Base-by-base conservation (phyloP, 2,113 vertebrate species). In the Epinephelus fuscoguttatus region DNA sequence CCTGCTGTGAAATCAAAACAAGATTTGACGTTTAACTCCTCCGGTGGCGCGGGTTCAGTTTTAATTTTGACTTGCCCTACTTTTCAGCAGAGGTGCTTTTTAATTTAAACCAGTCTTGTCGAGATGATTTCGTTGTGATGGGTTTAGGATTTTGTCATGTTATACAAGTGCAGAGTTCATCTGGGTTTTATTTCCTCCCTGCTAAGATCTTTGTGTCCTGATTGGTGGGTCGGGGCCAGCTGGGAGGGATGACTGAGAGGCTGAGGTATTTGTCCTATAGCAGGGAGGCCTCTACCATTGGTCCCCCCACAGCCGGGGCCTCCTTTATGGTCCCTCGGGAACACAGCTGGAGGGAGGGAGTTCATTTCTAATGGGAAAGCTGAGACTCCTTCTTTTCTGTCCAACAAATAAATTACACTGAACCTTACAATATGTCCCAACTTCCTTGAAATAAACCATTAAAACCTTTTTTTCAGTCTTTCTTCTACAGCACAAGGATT, bases 131-230 rank as follows among this genome's bases (percentile, higher is more conserved):
- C 52, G 81, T 72, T 56, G 81, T 86, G 89, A 90, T 82, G 91
- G 79, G 74, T 88, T 92, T 83, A 78, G 84, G 84, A 77, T 91
- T 93, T 89, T 94, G 82, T 92, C 92, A 88, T 88, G 88, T 93
- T 94, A 85, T 90, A 92, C 89, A 86, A 93, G 87, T 90, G 80
- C 78, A 87, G 83, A 79, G 89, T 89, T 95, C 93, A 95, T 94
- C 93, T 95, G 94, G 94, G 90, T 94, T 95, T 93, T 91, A 95
- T 95, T 95, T 95, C 91, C 91, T 92, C 81, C 75, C 85, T 45
- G 66, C 81, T 80, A 62, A 82, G 80, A 80, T 89, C 79, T 87
- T 59, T 86, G 74, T 25, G 72, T 80, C 67, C 84, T 88, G 92
- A 94, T 94, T 92, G 92, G 93, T 84, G 81, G 74, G 75, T 47